Conservation (phyloP, 2,888 invertebrate species). For the Drosophila phalerata region DNA sequence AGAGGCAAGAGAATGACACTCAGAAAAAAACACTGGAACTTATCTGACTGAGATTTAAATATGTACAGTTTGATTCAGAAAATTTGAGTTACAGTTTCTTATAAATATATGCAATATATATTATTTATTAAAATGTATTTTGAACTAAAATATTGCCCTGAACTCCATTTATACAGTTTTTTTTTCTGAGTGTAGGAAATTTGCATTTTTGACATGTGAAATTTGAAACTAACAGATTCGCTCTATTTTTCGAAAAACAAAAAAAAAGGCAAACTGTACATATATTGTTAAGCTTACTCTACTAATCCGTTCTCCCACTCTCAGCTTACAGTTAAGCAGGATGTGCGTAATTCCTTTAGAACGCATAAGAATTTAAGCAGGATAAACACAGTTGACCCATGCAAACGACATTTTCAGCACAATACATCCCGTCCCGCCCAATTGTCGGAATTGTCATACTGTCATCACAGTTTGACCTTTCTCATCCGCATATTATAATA, state of each 20-base stretch:
- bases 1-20: slow-evolving; percentile 15
- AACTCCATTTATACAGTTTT: too few relatives aligned
- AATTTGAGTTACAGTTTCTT: not conserved
- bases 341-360: slow-evolving; percentile 21
- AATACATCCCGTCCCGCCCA: not conserved
- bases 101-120: too few relatives aligned
- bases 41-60: not conserved
- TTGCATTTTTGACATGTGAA: not conserved
- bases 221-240: not conserved
- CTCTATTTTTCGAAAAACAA: not conserved
- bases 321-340: slow-evolving; percentile 18
- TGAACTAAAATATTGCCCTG: not conserved
- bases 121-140: not conserved
- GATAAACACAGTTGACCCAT: slow-evolving; percentile 15
- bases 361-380: slow-evolving; percentile 14
- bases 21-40: not conserved
- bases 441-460: slow-evolving; percentile 10
- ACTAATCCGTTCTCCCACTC: not conserved
- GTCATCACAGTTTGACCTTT: slow-evolving; percentile 22
- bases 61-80: not conserved
- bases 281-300: not conserved
- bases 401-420: slow-evolving; percentile 7
- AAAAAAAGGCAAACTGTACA: not conserved
- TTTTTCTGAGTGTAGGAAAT: not conserved
- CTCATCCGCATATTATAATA: slow-evolving; percentile 16